Evolutionary conservation across 2,797 vertebrate species (phyloP), one percentile per base, ranked within the genome.

Genomic region (Labeo calbasu): DNA sequence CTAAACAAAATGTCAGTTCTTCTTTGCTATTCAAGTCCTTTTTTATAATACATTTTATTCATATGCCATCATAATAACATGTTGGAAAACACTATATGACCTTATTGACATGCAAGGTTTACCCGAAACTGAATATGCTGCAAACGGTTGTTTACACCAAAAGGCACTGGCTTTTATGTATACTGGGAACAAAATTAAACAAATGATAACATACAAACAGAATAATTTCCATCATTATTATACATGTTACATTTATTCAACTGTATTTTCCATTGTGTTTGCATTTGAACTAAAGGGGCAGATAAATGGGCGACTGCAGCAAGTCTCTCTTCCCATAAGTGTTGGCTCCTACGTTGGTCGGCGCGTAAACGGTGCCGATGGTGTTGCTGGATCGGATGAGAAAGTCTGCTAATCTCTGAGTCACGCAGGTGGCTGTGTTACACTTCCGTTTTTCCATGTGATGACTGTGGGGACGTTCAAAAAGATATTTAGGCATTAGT

Each of bases 401-500:
- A 85, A 97, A 97, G 87, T 97, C 96, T 6, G 96, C 95, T 91
- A 99, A 90, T 85, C 96, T 94, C 79, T 99, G 98, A 2, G 96
- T 99, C 81, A 96, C 95, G 0, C 97, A 99, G 0, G 96, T 98
- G 36, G 97, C 96, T 0, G 96, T 97, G 93, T 96, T 97, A 90
- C 97, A 97, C 84, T 92, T 97, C 85, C 95, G 90, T 89, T 97
- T 99, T 88, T 96, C 93, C 87, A 96, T 84, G 19, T 93, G 95
- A 85, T 94, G 94, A 51, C 82, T 84, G 66, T 51, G 68, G 51
- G 53, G 81, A 2, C 19, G 65, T 46, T 40, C 2, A 57, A 2
- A 51, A 23, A 43, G 23, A 2, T n/a, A 32, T 57, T 82, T 10
- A 82, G 17, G 2, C 40, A 9, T 66, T 57, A 65, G 11, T 48